Base-by-base conservation (phyloP, 2,888 invertebrate species). In the Leucophenga montana region DNA sequence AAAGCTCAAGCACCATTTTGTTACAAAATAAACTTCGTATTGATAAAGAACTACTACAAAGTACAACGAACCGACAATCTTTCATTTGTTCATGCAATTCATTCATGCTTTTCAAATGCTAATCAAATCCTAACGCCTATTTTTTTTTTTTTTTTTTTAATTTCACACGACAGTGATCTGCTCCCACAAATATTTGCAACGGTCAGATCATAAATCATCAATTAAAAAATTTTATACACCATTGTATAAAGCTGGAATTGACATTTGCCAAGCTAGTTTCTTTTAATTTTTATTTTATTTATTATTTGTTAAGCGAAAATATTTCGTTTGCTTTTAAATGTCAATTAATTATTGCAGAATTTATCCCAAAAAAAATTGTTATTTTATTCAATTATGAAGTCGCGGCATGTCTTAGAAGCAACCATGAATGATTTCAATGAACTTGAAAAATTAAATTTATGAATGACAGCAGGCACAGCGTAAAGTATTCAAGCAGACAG, bases 321-420 rank as follows among this genome's bases (percentile, higher is more conserved):
- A 27, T 27, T 27, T 27, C 27, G 53, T 68, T 68, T 50, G 53
- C 61, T n/a, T 18, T 64, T 53, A 62, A 81, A 82, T 83, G 79
- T 81, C 84, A 81, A 81, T 81, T 84, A 83, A 75, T 80, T 84
- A 80, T 81, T 74, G 20, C 14, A n/a, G 62, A 33, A 33, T 39
- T 39, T 39, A 39, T 39, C 39, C 27, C 27, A 50, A 50, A 18
- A 16, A 5, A 50, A 22, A 57, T 27, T 57, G n/a, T n/a, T 57
- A 74, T 75, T 69, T 73, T 74, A 83, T 82, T 81, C 78, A 82
- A 82, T 82, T 82, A 82, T 81, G 67, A 74, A 81, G 84, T 81
- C 81, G 72, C 68, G 74, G 73, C 84, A 80, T 81, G 81, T 76
- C 73, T 64, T n/a, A 54, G 13, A 56, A 18, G 53, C n/a, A 66